phyloP scores from a whole-genome alignment of 2,797 vertebrate genomes.

The Hemitrygon akajei region DNA sequence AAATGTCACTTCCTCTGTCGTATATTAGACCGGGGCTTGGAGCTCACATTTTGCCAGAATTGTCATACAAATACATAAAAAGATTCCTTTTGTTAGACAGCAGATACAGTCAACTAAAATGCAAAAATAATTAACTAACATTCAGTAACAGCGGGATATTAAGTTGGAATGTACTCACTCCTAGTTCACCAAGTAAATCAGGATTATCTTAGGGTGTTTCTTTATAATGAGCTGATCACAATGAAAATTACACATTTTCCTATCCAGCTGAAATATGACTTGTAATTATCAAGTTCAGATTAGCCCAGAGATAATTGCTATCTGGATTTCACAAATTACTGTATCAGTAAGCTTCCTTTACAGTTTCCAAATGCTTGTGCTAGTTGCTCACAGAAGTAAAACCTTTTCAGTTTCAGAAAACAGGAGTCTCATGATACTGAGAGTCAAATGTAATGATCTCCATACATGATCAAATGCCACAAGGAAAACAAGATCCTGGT shows the following conservation, averaged over 20 bases:
- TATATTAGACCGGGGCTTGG: not conserved
- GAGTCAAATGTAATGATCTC: constrained; percentile 14
- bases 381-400: not conserved
- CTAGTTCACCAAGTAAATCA: constrained; percentile 21
- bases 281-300: not conserved
- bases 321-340: not conserved
- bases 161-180: constrained; percentile 8
- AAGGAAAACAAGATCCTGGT: not conserved
- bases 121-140: constrained; percentile 28
- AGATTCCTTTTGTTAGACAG: not conserved
- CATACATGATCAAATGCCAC: not conserved
- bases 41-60: not conserved
- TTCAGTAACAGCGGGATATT: constrained; percentile 8
- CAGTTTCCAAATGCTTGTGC: not conserved
- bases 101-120: not conserved
- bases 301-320: not conserved
- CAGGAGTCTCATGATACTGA: not conserved
- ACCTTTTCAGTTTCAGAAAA: not conserved
- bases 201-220: not conserved
- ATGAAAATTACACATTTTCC: constrained; percentile 17
- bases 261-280: not conserved
- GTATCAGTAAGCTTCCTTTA: not conserved
- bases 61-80: not conserved
- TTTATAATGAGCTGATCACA: constrained; percentile 8
- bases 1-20: not conserved